Percentiles rank a stretch among this genome's conserved stretches.
Conservation (phyloP, 2,797 vertebrate species). For the Myiotriccus ornatus region DNA sequence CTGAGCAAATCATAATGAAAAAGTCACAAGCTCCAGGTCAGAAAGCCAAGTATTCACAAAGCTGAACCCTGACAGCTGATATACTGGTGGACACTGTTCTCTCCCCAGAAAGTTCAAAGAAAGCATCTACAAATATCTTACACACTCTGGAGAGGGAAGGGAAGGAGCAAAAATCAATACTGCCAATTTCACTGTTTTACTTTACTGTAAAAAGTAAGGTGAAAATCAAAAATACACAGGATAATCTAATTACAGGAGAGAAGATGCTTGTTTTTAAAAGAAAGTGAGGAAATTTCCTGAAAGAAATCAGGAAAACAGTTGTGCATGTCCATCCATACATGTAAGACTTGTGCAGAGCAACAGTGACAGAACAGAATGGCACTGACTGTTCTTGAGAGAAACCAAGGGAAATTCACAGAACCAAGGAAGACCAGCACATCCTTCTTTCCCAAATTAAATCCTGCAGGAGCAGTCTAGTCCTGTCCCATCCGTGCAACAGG, state of each 20-base stretch:
- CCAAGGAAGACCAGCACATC: neutral
- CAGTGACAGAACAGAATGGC: fast-evolving
- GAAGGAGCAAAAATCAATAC: neutral
- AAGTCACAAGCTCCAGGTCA: neutral
- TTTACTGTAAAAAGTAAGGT: neutral
- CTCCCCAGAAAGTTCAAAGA: neutral
- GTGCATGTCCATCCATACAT: neutral
- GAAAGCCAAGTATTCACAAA: neutral
- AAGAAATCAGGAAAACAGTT: neutral
- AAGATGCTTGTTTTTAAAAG: neutral
- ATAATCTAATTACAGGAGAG: neutral
- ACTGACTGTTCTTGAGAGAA: neutral
- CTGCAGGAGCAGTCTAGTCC: neutral
- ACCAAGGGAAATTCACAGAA: neutral
- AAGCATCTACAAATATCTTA: neutral
- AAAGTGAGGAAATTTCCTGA: neutral
- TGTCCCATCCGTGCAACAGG: neutral
- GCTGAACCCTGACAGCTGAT: neutral
- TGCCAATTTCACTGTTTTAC: neutral
- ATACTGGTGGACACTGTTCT: neutral
- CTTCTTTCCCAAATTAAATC: neutral
- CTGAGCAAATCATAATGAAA: neutral
- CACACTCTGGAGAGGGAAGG: neutral
- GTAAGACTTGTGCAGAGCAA: neutral
- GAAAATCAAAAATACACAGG: neutral